phyloP scores from a whole-genome alignment of 2,113 vertebrate species.

The Hystrix cristata region DNA sequence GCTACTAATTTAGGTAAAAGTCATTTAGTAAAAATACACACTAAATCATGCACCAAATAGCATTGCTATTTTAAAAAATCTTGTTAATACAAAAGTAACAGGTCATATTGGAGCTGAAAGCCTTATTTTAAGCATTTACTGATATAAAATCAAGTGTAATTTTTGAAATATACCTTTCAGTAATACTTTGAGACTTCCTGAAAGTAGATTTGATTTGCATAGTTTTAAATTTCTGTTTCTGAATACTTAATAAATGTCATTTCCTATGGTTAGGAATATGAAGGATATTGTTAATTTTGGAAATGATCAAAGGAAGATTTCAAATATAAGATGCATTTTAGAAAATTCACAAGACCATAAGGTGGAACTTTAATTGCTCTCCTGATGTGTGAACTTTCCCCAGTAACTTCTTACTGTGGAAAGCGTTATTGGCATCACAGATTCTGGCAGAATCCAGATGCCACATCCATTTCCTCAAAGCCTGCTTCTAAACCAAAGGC shows the following conservation, averaged over 20 bases:
- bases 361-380: neutral
- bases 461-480: too few relatives aligned
- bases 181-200: conserved; percentile 17
- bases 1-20: conserved; percentile 18
- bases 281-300: neutral
- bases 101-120: neutral
- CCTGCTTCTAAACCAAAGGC: neutral
- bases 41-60: neutral
- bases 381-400: neutral
- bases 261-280: neutral
- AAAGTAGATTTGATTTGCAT: conserved; percentile 13
- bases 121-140: conserved; percentile 29
- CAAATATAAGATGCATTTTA: neutral
- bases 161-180: neutral
- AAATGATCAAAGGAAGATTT: conserved; percentile 7
- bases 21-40: neutral
- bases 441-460: too few relatives aligned
- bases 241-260: neutral
- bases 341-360: neutral
- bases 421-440: neutral
- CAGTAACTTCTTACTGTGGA: neutral
- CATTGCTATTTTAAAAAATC: neutral
- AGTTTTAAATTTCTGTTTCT: neutral
- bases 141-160: neutral
- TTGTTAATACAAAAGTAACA: conserved; percentile 22